These are phyloP conservation scores for Pararge aegeria DNA, from an alignment of 1,140 invertebrate species.

Conservation along the genomic window DNA sequence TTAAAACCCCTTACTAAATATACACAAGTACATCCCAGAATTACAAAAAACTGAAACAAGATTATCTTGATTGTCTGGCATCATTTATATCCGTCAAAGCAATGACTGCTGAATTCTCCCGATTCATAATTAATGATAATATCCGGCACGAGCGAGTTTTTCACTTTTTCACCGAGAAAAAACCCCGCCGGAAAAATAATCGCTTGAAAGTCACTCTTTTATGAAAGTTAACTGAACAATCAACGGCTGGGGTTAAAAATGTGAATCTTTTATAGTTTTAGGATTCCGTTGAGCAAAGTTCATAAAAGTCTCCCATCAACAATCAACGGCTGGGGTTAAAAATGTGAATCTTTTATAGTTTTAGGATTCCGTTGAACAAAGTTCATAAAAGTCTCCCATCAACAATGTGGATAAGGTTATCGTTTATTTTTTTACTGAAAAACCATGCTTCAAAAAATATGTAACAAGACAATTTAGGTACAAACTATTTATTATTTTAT, in stretches of 20 bases:
- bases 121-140: slow-evolving; percentile 76
- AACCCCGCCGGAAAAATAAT: slow-evolving; percentile 50
- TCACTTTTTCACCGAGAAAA: slow-evolving; percentile 53
- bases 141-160: slow-evolving; percentile 62
- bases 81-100: slow-evolving; percentile 53
- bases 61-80: slow-evolving; percentile 25
- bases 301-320: no score
- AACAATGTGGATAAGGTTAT: no score
- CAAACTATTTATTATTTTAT: no score
- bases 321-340: background rate
- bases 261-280: background rate
- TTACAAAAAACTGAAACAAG: slow-evolving; percentile 6
- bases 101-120: slow-evolving; percentile 48
- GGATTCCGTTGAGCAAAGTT: no score
- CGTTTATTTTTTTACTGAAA: no score
- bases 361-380: no score
- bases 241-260: background rate
- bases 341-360: background rate
- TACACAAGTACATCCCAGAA: background rate
- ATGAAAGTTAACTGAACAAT: slow-evolving; percentile 45
- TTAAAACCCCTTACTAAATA: background rate
- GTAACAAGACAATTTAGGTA: no score
- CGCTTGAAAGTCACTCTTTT: slow-evolving; percentile 58
- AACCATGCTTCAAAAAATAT: no score
- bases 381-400: no score